These are phyloP conservation scores for Guaruba guarouba DNA, from an alignment of 2,113 vertebrate genomes.

Conservation along the genomic window DNA sequence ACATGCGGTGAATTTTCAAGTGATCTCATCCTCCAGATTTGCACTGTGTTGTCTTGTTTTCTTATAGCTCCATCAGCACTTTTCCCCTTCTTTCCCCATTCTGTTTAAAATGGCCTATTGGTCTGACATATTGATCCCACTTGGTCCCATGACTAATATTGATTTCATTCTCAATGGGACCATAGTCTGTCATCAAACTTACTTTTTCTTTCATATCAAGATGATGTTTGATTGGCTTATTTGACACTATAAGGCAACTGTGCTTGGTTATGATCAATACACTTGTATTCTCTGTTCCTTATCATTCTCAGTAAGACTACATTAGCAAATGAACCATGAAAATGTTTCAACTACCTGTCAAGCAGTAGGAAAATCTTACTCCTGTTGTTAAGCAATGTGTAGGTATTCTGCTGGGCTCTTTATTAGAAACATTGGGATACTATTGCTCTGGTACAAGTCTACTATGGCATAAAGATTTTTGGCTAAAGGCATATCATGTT, in stretches of 20 bases:
- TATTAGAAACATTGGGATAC: neutral
- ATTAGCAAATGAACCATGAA: conserved; percentile 58
- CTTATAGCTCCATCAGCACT: conserved; percentile 49
- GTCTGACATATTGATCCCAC: conserved; percentile 76
- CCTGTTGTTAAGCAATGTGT: neutral
- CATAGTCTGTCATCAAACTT: conserved; percentile 69
- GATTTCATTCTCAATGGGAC: conserved; percentile 78
- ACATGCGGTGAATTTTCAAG: neutral
- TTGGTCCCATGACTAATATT: conserved; percentile 78
- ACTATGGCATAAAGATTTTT: neutral
- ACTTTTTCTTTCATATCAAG: conserved; percentile 72
- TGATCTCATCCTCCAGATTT: neutral
- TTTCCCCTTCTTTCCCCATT: neutral
- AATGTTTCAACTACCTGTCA: conserved; percentile 58
- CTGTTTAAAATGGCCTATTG: conserved; percentile 41
- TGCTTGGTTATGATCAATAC: conserved; percentile 77
- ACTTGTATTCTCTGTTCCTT: conserved; percentile 68
- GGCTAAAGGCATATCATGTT: neutral
- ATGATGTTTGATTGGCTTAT: conserved; percentile 76
- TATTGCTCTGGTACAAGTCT: neutral
- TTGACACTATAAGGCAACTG: conserved; percentile 59
- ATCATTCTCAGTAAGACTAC: conserved; percentile 16
- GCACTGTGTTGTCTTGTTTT: neutral
- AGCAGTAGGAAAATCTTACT: conserved; percentile 15
- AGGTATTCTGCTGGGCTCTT: neutral